Percentiles rank a stretch among this genome's conserved stretches.
Evolutionary conservation across 2,113 vertebrate genomes (phyloP).

Genomic region (Aepyceros melampus): DNA sequence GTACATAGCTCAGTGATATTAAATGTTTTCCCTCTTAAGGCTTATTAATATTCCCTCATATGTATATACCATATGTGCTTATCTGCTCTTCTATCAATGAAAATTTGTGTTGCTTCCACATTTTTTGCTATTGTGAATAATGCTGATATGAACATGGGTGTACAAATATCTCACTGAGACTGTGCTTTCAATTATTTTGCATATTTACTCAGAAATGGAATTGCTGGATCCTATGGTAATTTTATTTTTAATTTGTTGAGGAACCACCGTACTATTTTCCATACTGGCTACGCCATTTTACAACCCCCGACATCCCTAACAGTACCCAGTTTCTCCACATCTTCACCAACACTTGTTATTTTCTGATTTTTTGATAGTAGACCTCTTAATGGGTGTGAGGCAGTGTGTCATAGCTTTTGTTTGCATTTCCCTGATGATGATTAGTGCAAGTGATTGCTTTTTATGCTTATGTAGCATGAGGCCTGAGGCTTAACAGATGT

Average conservation of each 20-base stretch:
- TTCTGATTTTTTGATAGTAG: not conserved
- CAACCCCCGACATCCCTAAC: accelerated
- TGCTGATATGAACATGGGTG: not conserved
- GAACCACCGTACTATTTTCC: not conserved
- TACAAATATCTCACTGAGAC: not conserved
- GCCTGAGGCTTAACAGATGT: not conserved
- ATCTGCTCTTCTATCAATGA: not conserved
- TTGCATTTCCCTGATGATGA: not conserved
- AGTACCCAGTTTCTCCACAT: not conserved
- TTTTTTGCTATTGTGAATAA: not conserved
- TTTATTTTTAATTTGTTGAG: not conserved
- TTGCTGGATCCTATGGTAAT: not conserved
- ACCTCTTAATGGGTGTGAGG: not conserved
- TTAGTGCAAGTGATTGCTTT: not conserved
- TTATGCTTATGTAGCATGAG: not conserved
- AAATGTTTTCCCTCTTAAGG: not conserved
- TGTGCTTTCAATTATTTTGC: not conserved
- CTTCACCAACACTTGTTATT: not conserved
- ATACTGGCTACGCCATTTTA: not conserved
- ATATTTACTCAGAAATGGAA: not conserved
- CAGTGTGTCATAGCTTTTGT: not conserved
- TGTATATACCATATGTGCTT: not conserved
- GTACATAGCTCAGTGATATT: not conserved
- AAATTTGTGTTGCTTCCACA: not conserved
- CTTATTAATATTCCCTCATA: not conserved